Evolutionary conservation across 2,797 vertebrate species (phyloP).

Genomic region (Syndactyla subalaris): DNA sequence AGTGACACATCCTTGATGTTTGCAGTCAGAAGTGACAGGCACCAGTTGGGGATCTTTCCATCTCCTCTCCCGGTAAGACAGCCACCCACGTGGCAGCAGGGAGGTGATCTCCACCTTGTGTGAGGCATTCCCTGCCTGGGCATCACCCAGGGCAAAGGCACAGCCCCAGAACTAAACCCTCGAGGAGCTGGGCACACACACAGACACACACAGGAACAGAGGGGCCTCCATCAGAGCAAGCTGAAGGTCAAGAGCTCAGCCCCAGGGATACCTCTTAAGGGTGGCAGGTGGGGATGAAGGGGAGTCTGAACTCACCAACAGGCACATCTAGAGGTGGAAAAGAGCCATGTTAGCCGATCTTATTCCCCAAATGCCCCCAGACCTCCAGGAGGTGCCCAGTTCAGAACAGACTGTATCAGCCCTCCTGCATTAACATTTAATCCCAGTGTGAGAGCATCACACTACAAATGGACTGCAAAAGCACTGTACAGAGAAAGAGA

Average conservation of each 20-base stretch:
- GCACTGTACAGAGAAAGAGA: background rate
- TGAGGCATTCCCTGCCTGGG: background rate
- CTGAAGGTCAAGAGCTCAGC: background rate
- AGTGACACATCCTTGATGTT: background rate
- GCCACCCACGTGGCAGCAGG: background rate
- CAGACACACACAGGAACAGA: rapidly evolving
- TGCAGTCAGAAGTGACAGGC: background rate
- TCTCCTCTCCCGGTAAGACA: background rate
- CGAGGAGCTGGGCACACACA: rapidly evolving
- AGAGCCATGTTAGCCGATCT: background rate
- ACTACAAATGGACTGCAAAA: background rate
- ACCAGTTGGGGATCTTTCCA: background rate
- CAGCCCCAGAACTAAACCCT: background rate
- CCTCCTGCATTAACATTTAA: too few relatives aligned
- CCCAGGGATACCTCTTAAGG: background rate
- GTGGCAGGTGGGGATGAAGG: background rate
- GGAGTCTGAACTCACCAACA: background rate
- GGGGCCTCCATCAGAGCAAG: background rate
- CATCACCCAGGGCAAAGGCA: background rate
- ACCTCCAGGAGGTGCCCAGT: background rate
- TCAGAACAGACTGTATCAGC: background rate
- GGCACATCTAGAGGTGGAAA: background rate
- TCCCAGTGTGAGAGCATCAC: background rate
- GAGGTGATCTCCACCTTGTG: background rate
- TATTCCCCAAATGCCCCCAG: background rate